Base-by-base conservation (phyloP, 2,888 invertebrate species). In the Parnassius orleans region DNA sequence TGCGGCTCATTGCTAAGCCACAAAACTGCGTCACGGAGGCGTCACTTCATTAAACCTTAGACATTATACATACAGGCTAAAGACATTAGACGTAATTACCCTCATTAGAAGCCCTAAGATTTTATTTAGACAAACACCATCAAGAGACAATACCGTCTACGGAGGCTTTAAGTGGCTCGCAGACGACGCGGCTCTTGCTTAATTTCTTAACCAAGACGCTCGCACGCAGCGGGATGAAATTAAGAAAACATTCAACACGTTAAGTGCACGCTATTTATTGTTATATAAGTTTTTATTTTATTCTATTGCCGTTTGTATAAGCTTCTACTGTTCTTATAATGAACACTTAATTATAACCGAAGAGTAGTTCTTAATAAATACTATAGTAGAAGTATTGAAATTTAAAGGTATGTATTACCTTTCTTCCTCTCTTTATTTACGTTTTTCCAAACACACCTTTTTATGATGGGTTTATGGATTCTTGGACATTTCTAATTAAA, bases 161-260 rank as follows among this genome's bases (percentile, higher is more conserved):
- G 74, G 69, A 71, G 72, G 74, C 79, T 81, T 81, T 88, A 89
- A 90, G 89, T 88, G 87, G 84, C 78, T 79, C 73, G 77, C 80
- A 80, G 85, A 86, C 84, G 80, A 81, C 77, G 80, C 80, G 81
- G 83, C 83, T 81, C 87, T 87, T 87, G 89, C 90, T 90, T 90
- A 90, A 89, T 91, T 90, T 88, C 89, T 90, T 86, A 89, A 87
- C 86, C 83, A 77, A 81, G 78, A 81, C 82, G 81, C 81, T 79
- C 85, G 55, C 9, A 83, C 85, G 78, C 90, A 84, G 88, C 84
- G 87, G 87, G 89, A 84, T 82, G 83, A 86, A 90, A 90, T 90
- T 90, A 90, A 90, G 90, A 89, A 88, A 89, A 89, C 90, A 88
- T 89, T 88, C 84, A 64, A 60, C 58, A 57, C 60, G 53, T 55